Evolutionary conservation across 2,797 vertebrate genomes (phyloP), one percentile per base, ranked within the genome.

Genomic region (Microctenopoma steveboyesi): DNA sequence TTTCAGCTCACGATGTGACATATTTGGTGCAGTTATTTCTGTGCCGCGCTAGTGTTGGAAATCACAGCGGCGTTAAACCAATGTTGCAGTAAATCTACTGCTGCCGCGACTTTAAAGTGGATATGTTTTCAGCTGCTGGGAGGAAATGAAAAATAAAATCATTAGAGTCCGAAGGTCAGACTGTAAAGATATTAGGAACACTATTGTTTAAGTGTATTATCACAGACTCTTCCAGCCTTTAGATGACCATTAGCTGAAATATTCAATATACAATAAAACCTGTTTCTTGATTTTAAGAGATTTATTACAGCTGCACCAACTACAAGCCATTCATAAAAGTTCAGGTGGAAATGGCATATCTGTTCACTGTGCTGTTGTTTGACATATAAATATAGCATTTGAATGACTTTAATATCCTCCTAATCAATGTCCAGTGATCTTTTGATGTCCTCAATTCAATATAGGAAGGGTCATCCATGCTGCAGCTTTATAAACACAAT

Each of bases 381-480:
- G 96, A 96, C 96, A 96, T 97, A 96, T 95, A 95, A 96, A 97
- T 95, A 93, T 92, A 94, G 93, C 92, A 96, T 96, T 94, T 96
- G 95, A 96, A 94, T 96, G 95, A 96, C 95, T 97, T 98, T 97
- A 97, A 98, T 98, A 98, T 96, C 95, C 92, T 93, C 89, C 93
- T 96, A 96, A 98, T 98, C 97, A 97, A 98, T 98, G 97, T 92
- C 95, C 95, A 92, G 94, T 96, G 96, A 94, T 98, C 97, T 98
- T 98, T 98, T 96, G 96, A 96, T 94, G 95, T 95, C 90, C 93
- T 92, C 94, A 93, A 94, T 94, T 96, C 95, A 96, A 98, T 97
- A 97, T 95, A 94, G 93, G 93, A 95, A 95, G 95, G 95, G 94
- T 94, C 94, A 95, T 67, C 76, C 89, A 85, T 93, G 93, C 94